Conservation (phyloP, 2,113 vertebrate genomes). For the Oxyura jamaicensis region DNA sequence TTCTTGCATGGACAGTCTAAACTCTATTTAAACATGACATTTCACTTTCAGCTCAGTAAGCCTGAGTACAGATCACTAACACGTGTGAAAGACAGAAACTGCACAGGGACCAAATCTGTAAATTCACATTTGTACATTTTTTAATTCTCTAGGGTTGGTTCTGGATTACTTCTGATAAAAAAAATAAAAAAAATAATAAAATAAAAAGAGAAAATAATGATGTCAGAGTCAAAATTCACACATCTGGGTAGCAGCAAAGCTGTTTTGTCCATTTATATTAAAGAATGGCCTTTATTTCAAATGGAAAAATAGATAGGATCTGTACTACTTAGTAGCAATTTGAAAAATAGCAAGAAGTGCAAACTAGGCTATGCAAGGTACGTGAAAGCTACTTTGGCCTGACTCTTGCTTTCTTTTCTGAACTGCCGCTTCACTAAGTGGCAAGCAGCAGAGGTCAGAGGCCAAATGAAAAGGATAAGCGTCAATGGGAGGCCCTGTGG, state of each 20-base stretch:
- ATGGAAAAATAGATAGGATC: neutral
- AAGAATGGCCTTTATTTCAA: neutral
- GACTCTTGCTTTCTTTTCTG: conserved; percentile 43
- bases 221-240: neutral
- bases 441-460: conserved; percentile 61
- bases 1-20: neutral
- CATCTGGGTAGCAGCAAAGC: neutral
- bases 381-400: neutral
- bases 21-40: neutral
- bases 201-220: neutral
- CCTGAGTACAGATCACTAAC: neutral
- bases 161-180: neutral
- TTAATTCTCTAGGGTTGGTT: neutral
- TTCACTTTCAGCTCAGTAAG: neutral
- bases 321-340: neutral
- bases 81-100: neutral
- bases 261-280: neutral
- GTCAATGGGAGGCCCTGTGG: conserved; percentile 66
- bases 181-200: too few relatives aligned
- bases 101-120: neutral
- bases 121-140: neutral
- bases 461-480: conserved; percentile 60
- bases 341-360: neutral
- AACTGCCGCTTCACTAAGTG: conserved; percentile 49
- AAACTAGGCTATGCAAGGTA: neutral